Evolutionary conservation across 2,113 vertebrate genomes (phyloP).

Genomic region (Catharus bicknelli): DNA sequence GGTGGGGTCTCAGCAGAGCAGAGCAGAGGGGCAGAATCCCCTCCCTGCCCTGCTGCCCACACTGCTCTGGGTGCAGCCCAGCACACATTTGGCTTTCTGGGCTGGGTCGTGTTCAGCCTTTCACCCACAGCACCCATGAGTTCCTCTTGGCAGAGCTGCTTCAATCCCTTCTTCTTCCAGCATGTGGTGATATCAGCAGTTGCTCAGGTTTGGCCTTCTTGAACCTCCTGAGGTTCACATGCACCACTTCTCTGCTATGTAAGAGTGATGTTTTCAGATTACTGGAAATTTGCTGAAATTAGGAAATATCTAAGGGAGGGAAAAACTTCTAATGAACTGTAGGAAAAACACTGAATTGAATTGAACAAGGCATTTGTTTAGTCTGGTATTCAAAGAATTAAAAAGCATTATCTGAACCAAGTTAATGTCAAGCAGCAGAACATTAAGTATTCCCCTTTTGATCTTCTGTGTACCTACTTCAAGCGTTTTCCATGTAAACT

Average conservation of each 20-base stretch:
- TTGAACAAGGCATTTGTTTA: not conserved
- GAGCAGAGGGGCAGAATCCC: not conserved
- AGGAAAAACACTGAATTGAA: not conserved
- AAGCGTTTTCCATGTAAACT: not conserved
- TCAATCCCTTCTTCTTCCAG: not conserved
- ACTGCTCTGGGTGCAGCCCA: not conserved
- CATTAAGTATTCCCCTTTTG: not conserved
- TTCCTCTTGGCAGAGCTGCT: not conserved
- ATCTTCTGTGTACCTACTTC: not conserved
- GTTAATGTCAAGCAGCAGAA: not conserved
- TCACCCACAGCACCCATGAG: rapidly evolving
- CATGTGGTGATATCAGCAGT: rapidly evolving
- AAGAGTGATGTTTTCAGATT: slow-evolving; percentile 43
- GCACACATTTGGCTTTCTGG: not conserved
- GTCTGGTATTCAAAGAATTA: not conserved
- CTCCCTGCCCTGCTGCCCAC: not conserved
- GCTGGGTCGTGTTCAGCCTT: not conserved
- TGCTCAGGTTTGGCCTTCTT: not conserved
- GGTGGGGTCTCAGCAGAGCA: not conserved
- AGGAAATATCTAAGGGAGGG: not conserved
- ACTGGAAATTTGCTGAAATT: slow-evolving; percentile 46
- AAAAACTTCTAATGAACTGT: slow-evolving; percentile 1
- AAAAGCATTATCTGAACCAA: not conserved
- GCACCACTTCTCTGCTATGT: rapidly evolving
- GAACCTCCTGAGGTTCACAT: not conserved